These are phyloP conservation scores for Plecotus auritus DNA, from an alignment of 2,113 vertebrate genomes.

Conservation along the genomic window DNA sequence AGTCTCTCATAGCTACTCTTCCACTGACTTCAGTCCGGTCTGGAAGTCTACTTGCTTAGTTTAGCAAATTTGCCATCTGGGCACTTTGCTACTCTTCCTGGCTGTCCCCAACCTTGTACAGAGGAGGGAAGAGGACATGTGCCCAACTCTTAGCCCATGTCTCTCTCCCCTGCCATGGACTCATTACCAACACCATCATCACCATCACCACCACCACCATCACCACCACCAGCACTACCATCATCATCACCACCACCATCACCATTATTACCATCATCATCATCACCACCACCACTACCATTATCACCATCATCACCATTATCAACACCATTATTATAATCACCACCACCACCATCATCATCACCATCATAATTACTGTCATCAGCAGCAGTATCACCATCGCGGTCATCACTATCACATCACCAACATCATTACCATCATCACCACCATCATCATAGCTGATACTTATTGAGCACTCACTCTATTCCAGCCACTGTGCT, in stretches of 20 bases:
- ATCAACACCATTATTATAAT: fast-evolving
- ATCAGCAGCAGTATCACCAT: neutral
- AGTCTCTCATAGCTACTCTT: neutral
- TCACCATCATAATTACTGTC: neutral
- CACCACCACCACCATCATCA: neutral
- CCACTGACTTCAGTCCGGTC: neutral
- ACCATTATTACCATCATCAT: neutral
- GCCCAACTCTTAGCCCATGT: neutral
- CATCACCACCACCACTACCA: neutral
- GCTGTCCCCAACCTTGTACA: neutral
- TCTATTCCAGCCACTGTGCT: neutral
- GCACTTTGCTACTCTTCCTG: neutral
- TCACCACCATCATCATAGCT: neutral
- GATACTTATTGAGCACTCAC: neutral
- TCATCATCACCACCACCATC: neutral
- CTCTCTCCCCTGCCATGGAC: neutral
- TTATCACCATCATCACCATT: neutral
- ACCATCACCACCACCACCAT: too few species aligned
- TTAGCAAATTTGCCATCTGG: neutral
- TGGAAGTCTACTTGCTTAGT: neutral
- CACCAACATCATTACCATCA: neutral
- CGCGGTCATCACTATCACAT: too few species aligned
- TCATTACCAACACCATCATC: neutral
- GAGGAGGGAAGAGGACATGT: neutral
- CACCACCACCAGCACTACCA: neutral